phyloP scores from a whole-genome alignment of 2,888 invertebrate species.

The Sepioteuthis lessoniana region DNA sequence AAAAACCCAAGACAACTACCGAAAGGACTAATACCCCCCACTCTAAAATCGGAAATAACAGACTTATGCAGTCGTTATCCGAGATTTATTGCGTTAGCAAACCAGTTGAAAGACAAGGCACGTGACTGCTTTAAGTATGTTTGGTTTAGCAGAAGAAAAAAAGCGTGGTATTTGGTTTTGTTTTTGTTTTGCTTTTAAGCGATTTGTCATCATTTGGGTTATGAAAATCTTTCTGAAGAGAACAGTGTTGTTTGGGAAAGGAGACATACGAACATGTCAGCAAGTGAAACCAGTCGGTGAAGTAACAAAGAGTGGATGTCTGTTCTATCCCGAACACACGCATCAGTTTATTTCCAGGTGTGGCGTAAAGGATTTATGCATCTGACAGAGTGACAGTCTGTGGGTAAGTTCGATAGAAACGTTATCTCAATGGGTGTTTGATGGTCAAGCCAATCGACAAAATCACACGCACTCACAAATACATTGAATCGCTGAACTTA shows the following conservation, averaged over 20 bases:
- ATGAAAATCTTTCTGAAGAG: background rate
- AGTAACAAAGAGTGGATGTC: background rate
- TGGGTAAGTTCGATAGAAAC: no score
- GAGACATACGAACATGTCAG: background rate
- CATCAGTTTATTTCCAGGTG: background rate
- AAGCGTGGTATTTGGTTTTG: background rate
- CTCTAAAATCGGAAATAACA: background rate
- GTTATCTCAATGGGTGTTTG: no score
- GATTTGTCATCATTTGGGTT: background rate
- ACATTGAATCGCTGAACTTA: no score
- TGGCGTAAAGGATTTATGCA: conserved; percentile 33
- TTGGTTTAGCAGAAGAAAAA: background rate
- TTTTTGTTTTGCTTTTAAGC: background rate
- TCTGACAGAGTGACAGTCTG: background rate
- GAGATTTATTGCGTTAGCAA: background rate
- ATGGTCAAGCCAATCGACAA: no score
- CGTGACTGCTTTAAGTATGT: background rate
- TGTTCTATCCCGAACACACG: background rate
- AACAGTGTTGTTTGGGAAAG: background rate
- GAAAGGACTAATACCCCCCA: background rate
- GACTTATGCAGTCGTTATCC: background rate
- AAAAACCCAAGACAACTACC: background rate
- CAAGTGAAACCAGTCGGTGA: background rate
- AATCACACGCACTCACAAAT: no score
- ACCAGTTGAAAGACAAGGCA: background rate